phyloP scores from a whole-genome alignment of 2,113 vertebrate species.

The Nycticorax nycticorax region DNA sequence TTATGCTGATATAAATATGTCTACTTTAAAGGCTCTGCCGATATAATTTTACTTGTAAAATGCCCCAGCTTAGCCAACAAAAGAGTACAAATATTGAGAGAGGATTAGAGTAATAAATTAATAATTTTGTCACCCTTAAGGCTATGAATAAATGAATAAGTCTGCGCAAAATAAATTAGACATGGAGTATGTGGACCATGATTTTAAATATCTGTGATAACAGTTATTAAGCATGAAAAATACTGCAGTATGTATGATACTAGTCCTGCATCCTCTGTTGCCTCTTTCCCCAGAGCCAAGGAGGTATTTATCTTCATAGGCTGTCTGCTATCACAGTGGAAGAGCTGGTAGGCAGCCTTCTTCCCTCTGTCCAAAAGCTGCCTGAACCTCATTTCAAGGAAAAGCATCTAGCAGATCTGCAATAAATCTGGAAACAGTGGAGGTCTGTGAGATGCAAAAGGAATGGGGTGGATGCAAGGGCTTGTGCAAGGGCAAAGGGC shows the following conservation, averaged over 20 bases:
- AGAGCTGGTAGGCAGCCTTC: neutral
- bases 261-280: neutral
- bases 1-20: neutral
- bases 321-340: neutral
- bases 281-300: neutral
- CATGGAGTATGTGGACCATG: neutral
- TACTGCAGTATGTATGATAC: neutral
- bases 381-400: neutral
- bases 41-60: neutral
- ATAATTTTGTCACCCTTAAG: neutral
- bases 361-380: neutral
- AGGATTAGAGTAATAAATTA: neutral
- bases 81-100: neutral
- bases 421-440: neutral
- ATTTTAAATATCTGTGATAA: neutral
- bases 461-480: neutral
- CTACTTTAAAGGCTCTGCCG: neutral
- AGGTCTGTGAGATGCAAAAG: neutral
- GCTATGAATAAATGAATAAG: neutral
- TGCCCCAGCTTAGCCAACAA: neutral
- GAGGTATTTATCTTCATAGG: neutral
- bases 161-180: neutral
- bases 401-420: neutral
- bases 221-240: neutral
- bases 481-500: neutral